Conservation (phyloP, 2,797 vertebrate genomes). For the Amblyopsis hoosieri region DNA sequence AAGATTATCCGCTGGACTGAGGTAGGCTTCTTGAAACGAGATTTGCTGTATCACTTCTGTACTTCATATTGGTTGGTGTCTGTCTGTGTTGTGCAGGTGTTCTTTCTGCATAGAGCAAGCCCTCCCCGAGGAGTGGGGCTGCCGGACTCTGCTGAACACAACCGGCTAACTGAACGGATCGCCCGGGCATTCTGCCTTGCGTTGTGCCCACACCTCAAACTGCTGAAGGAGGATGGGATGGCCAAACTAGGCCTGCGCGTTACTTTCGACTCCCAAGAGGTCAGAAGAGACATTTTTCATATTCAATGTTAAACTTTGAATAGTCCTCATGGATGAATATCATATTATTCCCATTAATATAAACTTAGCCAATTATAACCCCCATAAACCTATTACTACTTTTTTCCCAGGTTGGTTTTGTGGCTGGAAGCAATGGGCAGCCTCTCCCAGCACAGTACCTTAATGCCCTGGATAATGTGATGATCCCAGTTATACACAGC, state of each 20-base stretch:
- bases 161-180: conserved; percentile 90
- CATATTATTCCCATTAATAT: too few species aligned
- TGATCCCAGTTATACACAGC: conserved; percentile 94
- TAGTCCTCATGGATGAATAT: too few species aligned
- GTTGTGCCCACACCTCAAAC: conserved; percentile 92
- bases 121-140: conserved; percentile 81
- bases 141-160: conserved; percentile 89
- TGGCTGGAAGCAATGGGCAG: conserved; percentile 95
- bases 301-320: neutral
- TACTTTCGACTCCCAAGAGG: conserved; percentile 92
- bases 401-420: conserved; percentile 88
- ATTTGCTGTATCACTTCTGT: too few species aligned
- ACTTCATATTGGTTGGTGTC: neutral
- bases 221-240: conserved; percentile 97
- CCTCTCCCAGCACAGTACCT: conserved; percentile 92
- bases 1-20: conserved; percentile 99
- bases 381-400: conserved; percentile 26
- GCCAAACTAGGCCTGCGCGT: conserved; percentile 94
- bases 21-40: conserved; percentile 65
- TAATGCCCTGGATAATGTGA: conserved; percentile 92
- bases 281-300: conserved; percentile 52
- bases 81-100: conserved; percentile 80
- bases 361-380: too few species aligned
- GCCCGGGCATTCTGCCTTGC: conserved; percentile 94
- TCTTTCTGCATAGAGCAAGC: conserved; percentile 89